Evolutionary conservation across 2,888 invertebrate genomes (phyloP).

Genomic region (Eurois occulta): DNA sequence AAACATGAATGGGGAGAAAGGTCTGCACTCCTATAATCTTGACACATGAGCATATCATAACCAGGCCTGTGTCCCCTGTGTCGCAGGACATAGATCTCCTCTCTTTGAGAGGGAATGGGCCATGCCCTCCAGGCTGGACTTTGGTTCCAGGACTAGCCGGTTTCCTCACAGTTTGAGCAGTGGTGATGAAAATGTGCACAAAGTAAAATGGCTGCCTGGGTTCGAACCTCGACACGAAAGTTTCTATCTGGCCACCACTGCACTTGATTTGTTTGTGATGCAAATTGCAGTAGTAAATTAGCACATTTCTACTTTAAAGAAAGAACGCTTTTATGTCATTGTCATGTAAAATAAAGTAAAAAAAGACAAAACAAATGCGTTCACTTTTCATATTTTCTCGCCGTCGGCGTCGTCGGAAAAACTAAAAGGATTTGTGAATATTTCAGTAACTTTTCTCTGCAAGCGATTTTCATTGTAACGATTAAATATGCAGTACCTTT

Average conservation of each 20-base stretch:
- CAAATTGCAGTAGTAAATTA: not conserved
- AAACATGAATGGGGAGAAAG: not conserved
- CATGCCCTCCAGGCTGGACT: not conserved
- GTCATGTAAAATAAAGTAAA: not conserved
- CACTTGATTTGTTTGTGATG: not conserved
- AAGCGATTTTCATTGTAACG: constrained; percentile 37
- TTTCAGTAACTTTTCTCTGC: constrained; percentile 25
- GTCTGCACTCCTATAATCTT: constrained; percentile 2
- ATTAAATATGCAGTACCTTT: constrained; percentile 33
- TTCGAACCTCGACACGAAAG: not conserved
- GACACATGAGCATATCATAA: not conserved
- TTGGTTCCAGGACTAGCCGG: not conserved
- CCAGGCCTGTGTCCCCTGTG: not conserved
- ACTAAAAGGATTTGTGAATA: constrained; percentile 36
- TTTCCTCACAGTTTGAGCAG: not conserved
- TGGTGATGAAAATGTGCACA: not conserved
- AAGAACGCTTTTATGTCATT: not conserved
- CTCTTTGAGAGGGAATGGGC: not conserved
- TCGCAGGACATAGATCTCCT: not conserved
- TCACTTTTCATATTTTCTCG: constrained; percentile 17
- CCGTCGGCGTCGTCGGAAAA: not conserved
- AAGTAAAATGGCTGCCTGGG: not conserved
- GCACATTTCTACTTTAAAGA: not conserved
- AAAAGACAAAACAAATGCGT: not conserved
- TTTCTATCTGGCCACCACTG: not conserved